Evolutionary conservation across 2,797 vertebrate genomes (phyloP), one percentile per base, ranked within the genome.

Genomic region (Leuciscus waleckii): DNA sequence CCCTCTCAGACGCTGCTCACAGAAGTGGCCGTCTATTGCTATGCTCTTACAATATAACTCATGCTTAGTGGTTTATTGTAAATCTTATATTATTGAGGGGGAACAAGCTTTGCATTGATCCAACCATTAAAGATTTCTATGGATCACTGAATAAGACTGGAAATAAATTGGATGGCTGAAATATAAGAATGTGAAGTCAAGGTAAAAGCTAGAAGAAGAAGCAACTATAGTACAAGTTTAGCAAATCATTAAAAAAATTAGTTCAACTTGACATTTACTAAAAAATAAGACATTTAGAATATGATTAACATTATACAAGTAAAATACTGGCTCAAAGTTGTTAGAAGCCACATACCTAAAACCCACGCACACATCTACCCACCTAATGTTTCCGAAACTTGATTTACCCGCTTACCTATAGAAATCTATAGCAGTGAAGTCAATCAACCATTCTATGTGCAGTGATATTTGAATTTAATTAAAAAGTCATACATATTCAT

Each of bases 401-500:
- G 39, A 32, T 39, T 19, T 49, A 51, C 3, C 39, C 13, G 17
- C 39, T 54, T 32, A 80, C 51, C 51, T 35, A 26, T 39, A 73
- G 68, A 71, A 80, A 85, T n/a, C 7, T 68, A 49, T 49, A 67
- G 58, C 37, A 41, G 9, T 16, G 26, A 51, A 67, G 16, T 85
- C 51, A 74, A 29, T 54, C 41, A 6, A 74, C 56, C 17, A 7
- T 41, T 54, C 23, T 13, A 49, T 80, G 84, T 81, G 43, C 78
- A 81, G 56, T 43, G 78, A 56, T 81, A 81, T 85, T 75, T 85
- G 9, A 85, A 81, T 74, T 80, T 32, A 85, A n/a, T 85, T 75
- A 85, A 49, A 23, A 16, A 37, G 56, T n/a, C 56, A n/a, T 41
- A 37, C 63, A 83, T 68, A 56, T 77, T 83, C 32, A 77, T 68